A percentile compares a stretch with the other conserved stretches of the same genome.
These are phyloP conservation scores for Acanthopleura granulata DNA, from an alignment of 2,888 invertebrate genomes.

Conservation along the genomic window DNA sequence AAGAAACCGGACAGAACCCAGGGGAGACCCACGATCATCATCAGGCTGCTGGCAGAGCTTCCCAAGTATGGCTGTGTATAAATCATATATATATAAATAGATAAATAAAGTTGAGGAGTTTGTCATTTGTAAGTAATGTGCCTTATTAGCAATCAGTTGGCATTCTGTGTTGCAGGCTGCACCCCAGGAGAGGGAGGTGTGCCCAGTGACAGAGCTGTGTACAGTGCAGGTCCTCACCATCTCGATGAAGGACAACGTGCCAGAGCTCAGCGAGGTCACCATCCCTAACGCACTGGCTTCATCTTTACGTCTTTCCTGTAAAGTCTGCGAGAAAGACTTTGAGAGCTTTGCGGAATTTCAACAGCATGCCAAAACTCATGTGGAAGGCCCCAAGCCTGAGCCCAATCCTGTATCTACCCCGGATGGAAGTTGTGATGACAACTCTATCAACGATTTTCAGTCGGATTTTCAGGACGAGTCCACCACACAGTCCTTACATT, in stretches of 20 bases:
- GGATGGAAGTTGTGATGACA: background rate
- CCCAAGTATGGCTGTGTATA: no score
- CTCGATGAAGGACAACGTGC: background rate
- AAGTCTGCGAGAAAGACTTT: conserved; percentile 1
- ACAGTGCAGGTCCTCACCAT: background rate
- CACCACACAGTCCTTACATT: background rate
- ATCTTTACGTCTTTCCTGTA: background rate
- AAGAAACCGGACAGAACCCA: no score
- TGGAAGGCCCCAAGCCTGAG: background rate
- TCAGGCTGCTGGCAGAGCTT: no score
- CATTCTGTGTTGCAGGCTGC: background rate
- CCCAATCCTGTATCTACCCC: background rate
- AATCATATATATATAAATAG: no score
- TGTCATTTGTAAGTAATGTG: no score
- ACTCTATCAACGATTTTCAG: background rate
- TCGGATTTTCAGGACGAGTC: background rate
- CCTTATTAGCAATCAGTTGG: no score
- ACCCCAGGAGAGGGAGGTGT: background rate
- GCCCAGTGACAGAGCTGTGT: background rate
- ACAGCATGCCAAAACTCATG: background rate
- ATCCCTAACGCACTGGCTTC: background rate
- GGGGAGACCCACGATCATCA: no score
- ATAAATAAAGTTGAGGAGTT: no score
- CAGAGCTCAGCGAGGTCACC: background rate
- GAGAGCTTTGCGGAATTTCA: background rate